phyloP scores from a whole-genome alignment of 2,888 invertebrate species.

The Tachina lurida region DNA sequence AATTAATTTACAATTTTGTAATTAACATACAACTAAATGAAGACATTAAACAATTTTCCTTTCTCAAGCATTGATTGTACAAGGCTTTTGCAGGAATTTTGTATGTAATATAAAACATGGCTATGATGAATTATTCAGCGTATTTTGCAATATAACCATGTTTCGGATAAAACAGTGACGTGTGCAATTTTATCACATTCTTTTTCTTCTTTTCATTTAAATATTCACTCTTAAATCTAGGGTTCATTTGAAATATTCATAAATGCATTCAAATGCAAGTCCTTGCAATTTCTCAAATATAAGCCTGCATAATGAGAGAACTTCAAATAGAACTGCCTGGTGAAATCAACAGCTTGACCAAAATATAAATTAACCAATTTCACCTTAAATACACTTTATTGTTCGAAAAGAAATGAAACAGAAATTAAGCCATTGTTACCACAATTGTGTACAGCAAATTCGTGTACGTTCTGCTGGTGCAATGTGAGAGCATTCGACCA shows the following conservation, averaged over 20 bases:
- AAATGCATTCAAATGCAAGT: not conserved
- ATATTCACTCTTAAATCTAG: not conserved
- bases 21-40: too few relatives aligned
- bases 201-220: not conserved
- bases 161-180: too few relatives aligned
- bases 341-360: constrained; percentile 20
- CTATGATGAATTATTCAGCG: too few relatives aligned
- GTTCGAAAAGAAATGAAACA: constrained; percentile 15
- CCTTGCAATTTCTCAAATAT: not conserved
- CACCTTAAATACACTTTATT: constrained; percentile 48
- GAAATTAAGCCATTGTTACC: constrained; percentile 16
- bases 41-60: too few relatives aligned
- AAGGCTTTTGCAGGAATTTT: too few relatives aligned
- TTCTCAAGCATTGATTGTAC: too few relatives aligned
- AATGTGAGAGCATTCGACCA: not conserved
- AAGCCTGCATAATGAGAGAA: not conserved
- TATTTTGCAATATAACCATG: too few relatives aligned
- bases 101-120: too few relatives aligned
- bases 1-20: too few relatives aligned
- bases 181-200: not conserved
- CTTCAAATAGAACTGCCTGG: not conserved
- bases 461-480: not conserved
- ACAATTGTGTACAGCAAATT: constrained; percentile 14
- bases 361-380: constrained; percentile 52
- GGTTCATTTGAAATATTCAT: not conserved